Conservation (phyloP, 2,888 invertebrate genomes). For the Leuctra nigra region DNA sequence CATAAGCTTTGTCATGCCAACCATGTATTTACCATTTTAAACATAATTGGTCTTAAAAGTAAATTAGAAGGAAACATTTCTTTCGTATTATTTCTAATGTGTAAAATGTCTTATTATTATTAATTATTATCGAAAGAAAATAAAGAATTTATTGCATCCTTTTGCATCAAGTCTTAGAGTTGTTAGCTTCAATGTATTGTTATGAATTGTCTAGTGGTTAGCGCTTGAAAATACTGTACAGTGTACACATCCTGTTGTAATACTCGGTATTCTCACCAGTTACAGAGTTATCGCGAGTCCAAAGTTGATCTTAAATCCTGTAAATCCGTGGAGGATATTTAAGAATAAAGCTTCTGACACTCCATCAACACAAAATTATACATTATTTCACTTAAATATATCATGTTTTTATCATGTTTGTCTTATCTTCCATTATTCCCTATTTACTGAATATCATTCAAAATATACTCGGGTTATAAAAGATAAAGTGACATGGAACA, state of each 20-base stretch:
- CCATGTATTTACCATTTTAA: conserved; percentile 24
- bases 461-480: no score
- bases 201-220: conserved; percentile 26
- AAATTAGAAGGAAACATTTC: conserved; percentile 23
- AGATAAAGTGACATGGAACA: no score
- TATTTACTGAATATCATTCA: no score
- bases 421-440: no score
- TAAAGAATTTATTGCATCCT: conserved; percentile 27
- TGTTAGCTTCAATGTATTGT: conserved; percentile 29
- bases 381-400: no score
- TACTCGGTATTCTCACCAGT: conserved; percentile 9
- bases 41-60: conserved; percentile 25
- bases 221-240: conserved; percentile 25
- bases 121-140: conserved; percentile 23
- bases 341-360: conserved; percentile 26
- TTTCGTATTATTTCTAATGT: conserved; percentile 25
- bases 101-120: conserved; percentile 24
- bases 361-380: conserved; percentile 1
- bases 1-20: conserved; percentile 26
- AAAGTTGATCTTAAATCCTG: no score
- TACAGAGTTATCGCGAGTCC: neutral
- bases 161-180: conserved; percentile 29
- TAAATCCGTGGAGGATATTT: conserved; percentile 24
- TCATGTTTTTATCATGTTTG: no score
- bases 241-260: conserved; percentile 10